Base-by-base conservation (phyloP, 2,113 vertebrate species). In the Ramphastos sulfuratus region DNA sequence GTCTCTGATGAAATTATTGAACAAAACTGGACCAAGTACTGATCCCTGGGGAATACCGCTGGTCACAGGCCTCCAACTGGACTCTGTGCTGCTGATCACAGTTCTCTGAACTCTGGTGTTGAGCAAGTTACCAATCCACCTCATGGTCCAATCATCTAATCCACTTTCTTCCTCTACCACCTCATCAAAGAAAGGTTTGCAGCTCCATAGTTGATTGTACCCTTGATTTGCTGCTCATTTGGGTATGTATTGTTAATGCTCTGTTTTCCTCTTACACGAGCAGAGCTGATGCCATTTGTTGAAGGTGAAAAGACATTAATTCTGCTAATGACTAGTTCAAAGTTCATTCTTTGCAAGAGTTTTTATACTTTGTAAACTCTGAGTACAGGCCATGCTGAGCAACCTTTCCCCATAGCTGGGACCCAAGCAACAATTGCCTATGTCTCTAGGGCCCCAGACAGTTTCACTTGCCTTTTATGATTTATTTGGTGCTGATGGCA, bases 311-410 rank as follows among this genome's bases (percentile, higher is more conserved):
- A 91, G 63, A 31, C 2, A 69, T 15, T 1, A 48, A 28, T 72
- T 79, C 35, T 79, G 46, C 67, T 85, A 66, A 46, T 70, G 59
- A 27, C 16, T 56, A 23, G 3, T 66, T 87, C 60, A 39, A 66
- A 81, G 21, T 52, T 46, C 2, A 1, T 44, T 58, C 55, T 10
- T 82, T 4, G 2, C 50, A 64, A 20, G 15, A 48, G 21, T 4
- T 39, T 87, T 82, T 76, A 4, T 39, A 19, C n/a, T 89, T 66
- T 31, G 10, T 52, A 56, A 90, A 84, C 70, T 37, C 42, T 12
- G 5, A 6, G 31, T 69, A 28, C 21, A 73, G 71, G 16, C 12
- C 1, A 0, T 2, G 2, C 25, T 0, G 4, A 70, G 31, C 30
- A 77, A 3, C 14, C 6, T 61, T n/a, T 65, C 13, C 23, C 56